These are phyloP conservation scores for Morpho helenor DNA, from an alignment of 2,888 invertebrate species.

Conservation along the genomic window DNA sequence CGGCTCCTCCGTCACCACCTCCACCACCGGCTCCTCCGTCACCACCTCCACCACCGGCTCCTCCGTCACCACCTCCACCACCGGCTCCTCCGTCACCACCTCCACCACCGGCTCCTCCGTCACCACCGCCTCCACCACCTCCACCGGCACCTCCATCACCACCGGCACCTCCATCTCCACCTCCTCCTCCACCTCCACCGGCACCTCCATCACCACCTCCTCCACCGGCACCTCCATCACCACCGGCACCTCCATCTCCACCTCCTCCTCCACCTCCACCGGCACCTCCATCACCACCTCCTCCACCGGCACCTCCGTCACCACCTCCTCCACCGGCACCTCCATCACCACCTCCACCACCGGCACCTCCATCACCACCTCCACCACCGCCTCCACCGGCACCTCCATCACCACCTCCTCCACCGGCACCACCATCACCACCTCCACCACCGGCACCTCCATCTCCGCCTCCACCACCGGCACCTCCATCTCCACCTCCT, in stretches of 20 bases:
- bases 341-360: background rate
- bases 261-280: background rate
- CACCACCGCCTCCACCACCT: background rate
- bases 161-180: background rate
- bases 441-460: background rate
- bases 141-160: background rate
- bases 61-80: constrained; percentile 2
- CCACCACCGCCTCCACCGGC: constrained; percentile 7
- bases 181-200: background rate
- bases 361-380: background rate
- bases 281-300: constrained; percentile 6
- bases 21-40: background rate
- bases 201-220: background rate
- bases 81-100: background rate
- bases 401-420: constrained; percentile 4
- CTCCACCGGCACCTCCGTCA: background rate
- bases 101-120: background rate
- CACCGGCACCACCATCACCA: background rate
- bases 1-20: background rate
- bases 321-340: background rate
- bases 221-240: background rate
- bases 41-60: background rate
- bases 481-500: too few relatives aligned
- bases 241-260: background rate
- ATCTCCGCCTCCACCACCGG: too few relatives aligned